These are phyloP conservation scores for Drosophila ustulata DNA, from an alignment of 2,888 invertebrate genomes.

Conservation along the genomic window DNA sequence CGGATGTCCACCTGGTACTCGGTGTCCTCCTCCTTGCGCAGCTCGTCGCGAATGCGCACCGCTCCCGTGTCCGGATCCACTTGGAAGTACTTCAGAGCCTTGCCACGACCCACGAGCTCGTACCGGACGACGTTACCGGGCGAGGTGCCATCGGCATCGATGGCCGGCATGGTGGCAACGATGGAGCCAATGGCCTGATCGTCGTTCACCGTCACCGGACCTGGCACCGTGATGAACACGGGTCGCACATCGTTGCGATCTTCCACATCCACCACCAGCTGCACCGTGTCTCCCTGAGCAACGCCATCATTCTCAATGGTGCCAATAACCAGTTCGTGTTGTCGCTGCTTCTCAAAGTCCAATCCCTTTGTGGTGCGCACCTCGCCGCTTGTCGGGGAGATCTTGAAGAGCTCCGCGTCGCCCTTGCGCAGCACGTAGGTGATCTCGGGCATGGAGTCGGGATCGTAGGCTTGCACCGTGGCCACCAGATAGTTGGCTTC, in stretches of 20 bases:
- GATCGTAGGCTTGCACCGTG: constrained; percentile 94
- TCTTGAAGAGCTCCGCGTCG: constrained; percentile 92
- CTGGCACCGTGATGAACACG: constrained; percentile 92
- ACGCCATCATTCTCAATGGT: constrained; percentile 92
- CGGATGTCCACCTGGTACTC: constrained; percentile 95
- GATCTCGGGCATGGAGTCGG: constrained; percentile 92
- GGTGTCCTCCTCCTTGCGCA: constrained; percentile 93
- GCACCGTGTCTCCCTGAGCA: constrained; percentile 90
- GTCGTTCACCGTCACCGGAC: constrained; percentile 93
- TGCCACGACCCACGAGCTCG: constrained; percentile 92
- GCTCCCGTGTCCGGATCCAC: constrained; percentile 94
- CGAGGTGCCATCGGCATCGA: constrained; percentile 93
- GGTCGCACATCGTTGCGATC: constrained; percentile 96
- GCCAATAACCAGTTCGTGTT: constrained; percentile 91
- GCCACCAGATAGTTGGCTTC: constrained; percentile 91
- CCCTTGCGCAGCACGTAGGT: constrained; percentile 94
- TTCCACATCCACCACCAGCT: constrained; percentile 86
- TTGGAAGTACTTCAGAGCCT: constrained; percentile 93
- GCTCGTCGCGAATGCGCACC: constrained; percentile 92
- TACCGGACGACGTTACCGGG: constrained; percentile 93
- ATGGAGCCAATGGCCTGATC: constrained; percentile 92
- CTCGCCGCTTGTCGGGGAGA: constrained; percentile 92
- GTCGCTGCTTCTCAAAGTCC: constrained; percentile 91
- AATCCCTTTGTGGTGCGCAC: constrained; percentile 91
- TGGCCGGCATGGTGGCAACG: constrained; percentile 91